These are phyloP conservation scores for Chloropsis hardwickii DNA, from an alignment of 2,113 vertebrate species.

Conservation along the genomic window DNA sequence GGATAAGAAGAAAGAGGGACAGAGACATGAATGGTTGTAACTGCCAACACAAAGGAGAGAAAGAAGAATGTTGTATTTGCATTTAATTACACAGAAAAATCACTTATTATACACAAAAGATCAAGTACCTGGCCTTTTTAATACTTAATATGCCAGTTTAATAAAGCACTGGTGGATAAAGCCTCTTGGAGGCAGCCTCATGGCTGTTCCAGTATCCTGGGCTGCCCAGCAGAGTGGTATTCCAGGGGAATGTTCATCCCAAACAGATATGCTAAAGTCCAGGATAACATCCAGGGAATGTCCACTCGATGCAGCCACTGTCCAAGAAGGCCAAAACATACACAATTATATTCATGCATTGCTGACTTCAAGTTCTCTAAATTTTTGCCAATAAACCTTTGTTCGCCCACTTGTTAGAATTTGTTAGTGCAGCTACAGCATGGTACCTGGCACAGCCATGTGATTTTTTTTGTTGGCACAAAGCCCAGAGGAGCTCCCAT, in stretches of 20 bases:
- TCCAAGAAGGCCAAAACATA: neutral
- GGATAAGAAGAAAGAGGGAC: neutral
- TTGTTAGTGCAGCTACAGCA: neutral
- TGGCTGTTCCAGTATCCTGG: neutral
- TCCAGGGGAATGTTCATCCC: neutral
- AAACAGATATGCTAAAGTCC: accelerated
- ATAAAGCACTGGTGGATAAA: neutral
- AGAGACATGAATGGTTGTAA: accelerated
- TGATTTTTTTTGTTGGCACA: neutral
- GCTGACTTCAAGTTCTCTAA: neutral
- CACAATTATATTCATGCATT: neutral
- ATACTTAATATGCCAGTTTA: neutral
- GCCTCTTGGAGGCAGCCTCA: neutral
- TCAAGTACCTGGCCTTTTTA: neutral
- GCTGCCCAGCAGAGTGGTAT: neutral
- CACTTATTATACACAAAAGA: neutral
- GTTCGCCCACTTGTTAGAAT: neutral
- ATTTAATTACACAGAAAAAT: neutral
- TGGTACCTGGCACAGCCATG: neutral
- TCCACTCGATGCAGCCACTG: neutral
- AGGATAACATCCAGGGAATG: neutral
- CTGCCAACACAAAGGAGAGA: neutral
- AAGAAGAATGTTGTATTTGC: accelerated
- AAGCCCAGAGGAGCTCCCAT: neutral
- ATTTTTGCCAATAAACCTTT: neutral